Conservation (phyloP, 2,888 invertebrate species). For the Drosophila barbarae region DNA sequence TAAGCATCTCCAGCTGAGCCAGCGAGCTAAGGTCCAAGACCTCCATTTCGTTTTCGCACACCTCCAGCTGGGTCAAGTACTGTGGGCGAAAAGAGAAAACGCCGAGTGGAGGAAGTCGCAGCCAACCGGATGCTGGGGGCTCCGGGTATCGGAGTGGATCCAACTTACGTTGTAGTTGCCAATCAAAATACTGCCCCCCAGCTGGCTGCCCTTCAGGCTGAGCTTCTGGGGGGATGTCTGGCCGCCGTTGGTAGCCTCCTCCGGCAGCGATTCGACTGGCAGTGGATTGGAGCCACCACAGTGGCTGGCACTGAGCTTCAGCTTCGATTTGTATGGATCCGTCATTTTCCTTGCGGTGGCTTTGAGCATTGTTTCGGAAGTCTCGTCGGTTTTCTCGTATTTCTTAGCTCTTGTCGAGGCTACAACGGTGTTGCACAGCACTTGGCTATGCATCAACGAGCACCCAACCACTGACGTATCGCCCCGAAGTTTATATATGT, state of each 20-base stretch:
- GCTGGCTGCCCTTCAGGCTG: conserved; percentile 87
- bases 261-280: conserved; percentile 41
- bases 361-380: conserved; percentile 69
- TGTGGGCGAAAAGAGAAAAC: conserved; percentile 75
- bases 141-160: background rate
- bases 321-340: conserved; percentile 68
- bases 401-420: conserved; percentile 37
- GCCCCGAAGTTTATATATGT: conserved; percentile 28
- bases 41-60: conserved; percentile 91
- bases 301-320: conserved; percentile 66
- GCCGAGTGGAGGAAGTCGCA: conserved; percentile 7
- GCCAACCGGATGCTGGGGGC: conserved; percentile 12
- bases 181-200: conserved; percentile 91
- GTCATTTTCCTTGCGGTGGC: conserved; percentile 67
- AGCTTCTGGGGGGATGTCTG: conserved; percentile 83
- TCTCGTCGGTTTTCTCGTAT: conserved; percentile 16
- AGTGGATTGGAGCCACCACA: conserved; percentile 32
- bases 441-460: conserved; percentile 65
- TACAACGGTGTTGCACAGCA: conserved; percentile 64
- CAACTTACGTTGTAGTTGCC: conserved; percentile 89
- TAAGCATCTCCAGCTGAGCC: conserved; percentile 87
- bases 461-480: conserved; percentile 32
- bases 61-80: conserved; percentile 90
- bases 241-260: conserved; percentile 36
- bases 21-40: conserved; percentile 89